Conservation (phyloP, 2,888 invertebrate species). For the Philaethria dido region DNA sequence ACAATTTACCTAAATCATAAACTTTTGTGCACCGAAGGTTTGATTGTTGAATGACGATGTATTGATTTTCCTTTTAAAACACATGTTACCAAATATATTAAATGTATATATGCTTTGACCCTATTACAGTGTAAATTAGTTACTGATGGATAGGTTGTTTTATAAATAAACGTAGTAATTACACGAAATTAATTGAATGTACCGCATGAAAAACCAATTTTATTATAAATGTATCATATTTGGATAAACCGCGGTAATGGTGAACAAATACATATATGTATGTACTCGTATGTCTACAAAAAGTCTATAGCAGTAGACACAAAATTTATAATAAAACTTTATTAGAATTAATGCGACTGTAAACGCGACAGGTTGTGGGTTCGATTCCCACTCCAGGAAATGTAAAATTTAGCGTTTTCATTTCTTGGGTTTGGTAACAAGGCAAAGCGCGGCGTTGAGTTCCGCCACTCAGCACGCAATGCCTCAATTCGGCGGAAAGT, state of each 20-base stretch:
- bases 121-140: constrained; percentile 39
- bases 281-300: constrained; percentile 2
- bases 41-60: not conserved
- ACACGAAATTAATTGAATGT: constrained; percentile 21
- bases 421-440: no score
- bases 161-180: constrained; percentile 28
- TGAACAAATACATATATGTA: constrained; percentile 18
- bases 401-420: no score
- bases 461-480: no score
- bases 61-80: not conserved
- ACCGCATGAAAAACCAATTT: constrained; percentile 26
- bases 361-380: no score
- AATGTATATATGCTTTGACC: constrained; percentile 6
- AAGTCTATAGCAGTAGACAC: not conserved
- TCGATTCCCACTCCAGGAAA: no score
- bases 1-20: not conserved
- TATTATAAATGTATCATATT: constrained; percentile 23
- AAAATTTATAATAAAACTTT: not conserved
- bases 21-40: not conserved
- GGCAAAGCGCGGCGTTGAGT: no score
- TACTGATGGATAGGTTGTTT: constrained; percentile 29
- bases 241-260: constrained; percentile 7
- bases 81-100: not conserved
- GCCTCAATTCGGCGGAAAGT: no score
- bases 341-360: not conserved